Conservation (phyloP, 2,113 vertebrate genomes). For the Triplophysa dalaica region DNA sequence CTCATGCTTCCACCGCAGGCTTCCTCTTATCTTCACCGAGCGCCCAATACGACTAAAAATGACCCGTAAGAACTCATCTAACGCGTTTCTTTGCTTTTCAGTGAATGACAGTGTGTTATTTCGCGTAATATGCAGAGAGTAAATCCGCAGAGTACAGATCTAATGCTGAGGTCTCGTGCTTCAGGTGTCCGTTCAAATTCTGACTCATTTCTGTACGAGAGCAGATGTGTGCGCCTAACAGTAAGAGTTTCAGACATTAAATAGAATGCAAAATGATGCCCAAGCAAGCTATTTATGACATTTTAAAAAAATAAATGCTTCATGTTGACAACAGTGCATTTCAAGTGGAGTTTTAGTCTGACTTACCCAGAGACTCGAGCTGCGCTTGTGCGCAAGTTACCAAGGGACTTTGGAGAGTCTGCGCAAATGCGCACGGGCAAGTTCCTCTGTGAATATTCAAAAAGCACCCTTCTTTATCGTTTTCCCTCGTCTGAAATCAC, state of each 20-base stretch:
- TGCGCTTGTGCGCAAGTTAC: conserved; percentile 12
- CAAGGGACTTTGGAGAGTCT: conserved; percentile 40
- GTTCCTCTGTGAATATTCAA: conserved; percentile 18
- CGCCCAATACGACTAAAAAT: conserved; percentile 60
- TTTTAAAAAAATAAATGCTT: neutral
- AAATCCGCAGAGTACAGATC: neutral
- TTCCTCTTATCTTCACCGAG: conserved; percentile 64
- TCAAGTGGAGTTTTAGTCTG: conserved; percentile 4
- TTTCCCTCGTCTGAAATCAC: conserved; percentile 30
- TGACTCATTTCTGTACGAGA: conserved; percentile 22
- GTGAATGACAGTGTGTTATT: neutral
- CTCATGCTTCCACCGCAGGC: conserved; percentile 59
- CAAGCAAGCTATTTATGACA: neutral
- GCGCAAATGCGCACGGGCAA: conserved; percentile 17
- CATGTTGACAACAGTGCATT: neutral
- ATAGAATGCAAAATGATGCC: neutral
- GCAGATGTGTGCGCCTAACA: neutral
- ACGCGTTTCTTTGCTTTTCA: neutral
- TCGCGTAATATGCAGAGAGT: neutral
- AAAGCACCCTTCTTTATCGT: conserved; percentile 24
- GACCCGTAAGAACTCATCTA: conserved; percentile 1
- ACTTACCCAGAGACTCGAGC: conserved; percentile 27
- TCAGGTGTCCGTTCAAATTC: neutral
- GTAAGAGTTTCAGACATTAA: neutral
- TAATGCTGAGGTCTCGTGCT: neutral